Percentiles rank a stretch among this genome's conserved stretches.
These are phyloP conservation scores for Acridotheres tristis DNA, from an alignment of 2,797 vertebrate species.

Conservation along the genomic window DNA sequence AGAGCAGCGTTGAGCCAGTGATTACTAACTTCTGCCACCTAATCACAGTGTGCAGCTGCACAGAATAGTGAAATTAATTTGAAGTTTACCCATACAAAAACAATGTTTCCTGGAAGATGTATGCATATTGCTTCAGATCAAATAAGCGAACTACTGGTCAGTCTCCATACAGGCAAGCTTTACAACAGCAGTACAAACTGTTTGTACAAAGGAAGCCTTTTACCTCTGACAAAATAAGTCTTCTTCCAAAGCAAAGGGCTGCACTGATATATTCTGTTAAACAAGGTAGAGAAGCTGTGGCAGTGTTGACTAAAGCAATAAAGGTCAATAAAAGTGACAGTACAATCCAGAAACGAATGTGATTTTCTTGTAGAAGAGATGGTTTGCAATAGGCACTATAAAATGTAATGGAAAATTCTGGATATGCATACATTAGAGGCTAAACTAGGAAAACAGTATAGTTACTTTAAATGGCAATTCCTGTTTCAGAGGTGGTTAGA, in stretches of 20 bases:
- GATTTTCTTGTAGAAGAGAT: constrained; percentile 9
- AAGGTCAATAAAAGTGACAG: constrained; percentile 43
- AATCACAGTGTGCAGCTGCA: background rate
- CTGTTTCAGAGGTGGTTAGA: constrained; percentile 38
- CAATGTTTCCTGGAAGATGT: background rate
- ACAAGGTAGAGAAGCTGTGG: background rate
- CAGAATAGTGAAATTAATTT: constrained; percentile 15
- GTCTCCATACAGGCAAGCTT: background rate
- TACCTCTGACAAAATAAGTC: background rate
- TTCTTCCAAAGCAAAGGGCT: background rate
- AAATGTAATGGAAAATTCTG: constrained; percentile 16
- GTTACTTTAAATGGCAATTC: constrained; percentile 20
- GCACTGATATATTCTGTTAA: background rate
- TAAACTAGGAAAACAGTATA: constrained; percentile 23
- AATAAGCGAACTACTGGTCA: background rate
- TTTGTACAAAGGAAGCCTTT: background rate
- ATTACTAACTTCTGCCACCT: background rate
- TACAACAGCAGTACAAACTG: background rate
- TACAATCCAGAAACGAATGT: constrained; percentile 29
- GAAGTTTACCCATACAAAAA: background rate
- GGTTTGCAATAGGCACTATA: constrained; percentile 6
- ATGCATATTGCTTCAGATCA: background rate
- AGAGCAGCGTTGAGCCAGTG: background rate
- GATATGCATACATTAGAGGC: background rate
- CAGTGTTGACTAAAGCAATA: constrained; percentile 32